These are phyloP conservation scores for human (Homo sapiens) DNA, from an alignment of 2,113 vertebrate species.

Conservation along the genomic window GRCh38 chr5:140409001-140409500, in stretches of 20 bases:
- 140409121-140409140: constrained; percentile 42
- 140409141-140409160: constrained; percentile 76
- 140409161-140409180: constrained; percentile 81
- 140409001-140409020: not conserved
- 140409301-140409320: constrained; percentile 26
- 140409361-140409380: constrained; percentile 46
- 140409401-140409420: constrained; percentile 41
- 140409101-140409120: constrained; percentile 45
- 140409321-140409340: constrained; percentile 42
- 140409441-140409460: constrained; percentile 4
- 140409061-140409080: not conserved
- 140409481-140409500: constrained; percentile 24
- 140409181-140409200: constrained; percentile 81
- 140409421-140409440: constrained; percentile 31
- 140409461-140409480: constrained; percentile 36
- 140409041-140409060: constrained; percentile 21
- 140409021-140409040: constrained; percentile 20
- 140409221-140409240: constrained; percentile 73
- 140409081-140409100: constrained; percentile 43
- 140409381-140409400: not conserved
- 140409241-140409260: constrained; percentile 49
- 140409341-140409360: constrained; percentile 43
- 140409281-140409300: constrained; percentile 51
- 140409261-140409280: not conserved
- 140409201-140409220: constrained; percentile 71